Base-by-base conservation (phyloP, 2,797 vertebrate genomes). In the Neomorphus geoffroyi region DNA sequence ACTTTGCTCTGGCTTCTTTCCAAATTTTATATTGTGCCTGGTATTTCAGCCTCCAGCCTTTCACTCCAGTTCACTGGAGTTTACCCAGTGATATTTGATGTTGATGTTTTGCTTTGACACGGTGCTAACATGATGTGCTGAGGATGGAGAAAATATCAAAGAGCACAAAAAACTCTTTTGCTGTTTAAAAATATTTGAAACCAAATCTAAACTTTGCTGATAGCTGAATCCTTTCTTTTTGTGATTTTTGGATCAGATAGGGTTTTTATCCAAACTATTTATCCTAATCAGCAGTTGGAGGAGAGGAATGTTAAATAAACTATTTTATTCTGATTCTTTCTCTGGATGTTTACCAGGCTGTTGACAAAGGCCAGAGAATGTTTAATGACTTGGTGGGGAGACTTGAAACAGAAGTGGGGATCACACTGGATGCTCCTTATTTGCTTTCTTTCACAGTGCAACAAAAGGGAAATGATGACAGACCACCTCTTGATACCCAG, bases 211-310 rank as follows among this genome's bases (percentile, higher is more conserved):
- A 97, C 97, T 97, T 94, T 58, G 80, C 91, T 96, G 97, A 97
- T 97, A 97, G 90, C 93, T 92, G 97, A 97, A 97, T 95, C 90
- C 80, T 97, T 98, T 97, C 93, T 97, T 97, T 97, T 97, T 98
- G 97, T 97, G 97, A 98, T 97, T 97, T 90, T 98, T 98, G 98
- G 97, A 98, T 96, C 97, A 96, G 96, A 98, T 98, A 97, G 92
- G 77, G 92, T 80, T 97, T 97, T 98, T 97, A 97, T 98, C 96
- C 97, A 98, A 98, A 98, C 97, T 98, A 98, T 98, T 98, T 98
- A 98, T 98, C 96, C 96, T 98, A 98, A 98, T 98, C 98, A 98
- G 97, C 96, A 98, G 96, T 98, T 98, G 97, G 97, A 98, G 94
- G 95, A 98, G 97, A 98, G 96, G 97, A 97, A 98, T 97, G 97